Evolutionary conservation across 64 coral and sea anemone species (phyloP), one percentile per base, ranked within the genome.

Genomic region (Porites lutea): DNA sequence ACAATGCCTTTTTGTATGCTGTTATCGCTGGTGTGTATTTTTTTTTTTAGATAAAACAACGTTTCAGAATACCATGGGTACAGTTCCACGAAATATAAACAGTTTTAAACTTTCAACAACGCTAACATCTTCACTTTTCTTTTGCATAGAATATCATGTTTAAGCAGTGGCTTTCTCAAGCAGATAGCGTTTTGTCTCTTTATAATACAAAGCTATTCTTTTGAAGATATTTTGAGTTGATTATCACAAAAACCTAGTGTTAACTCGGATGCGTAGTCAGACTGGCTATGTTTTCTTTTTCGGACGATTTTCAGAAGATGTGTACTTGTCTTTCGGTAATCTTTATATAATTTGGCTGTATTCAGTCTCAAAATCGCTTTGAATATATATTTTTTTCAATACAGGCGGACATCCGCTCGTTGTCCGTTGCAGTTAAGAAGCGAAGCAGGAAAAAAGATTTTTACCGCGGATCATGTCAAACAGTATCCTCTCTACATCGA

Each of bases 81-180:
- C 11, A 12, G 62, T 65, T 75, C 47, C 45, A 5, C 16, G 5
- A 45, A 16, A 13, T 76, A 76, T 51, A 9, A 1, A 57, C 7
- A 1, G 3, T 57, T 6, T 5, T 4, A 5, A 37, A 37, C 27
- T 37, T 37, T 37, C 27, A 37, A 37, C 27, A 37, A 37, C 27
- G 27, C 27, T 37, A 37, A 37, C 27, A 37, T 37, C 27, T 37
- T 63, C 62, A 47, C 65, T 84, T 49, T 69, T 68, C 81, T 68
- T 63, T 66, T 68, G 62, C 81, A 13, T 50, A 8, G 62, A 49
- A 84, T 68, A 65, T 83, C 37, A 48, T 65, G 61, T 68, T 69
- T 9, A 22, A 23, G 52, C 69, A 84, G 69, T 84, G 47, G 18
- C 64, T 19, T 47, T 66, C 62, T 15, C 43, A 50, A 66, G 51